Percentiles rank a stretch among this genome's conserved stretches.
Evolutionary conservation across 2,888 invertebrate species (phyloP).

Genomic region (Drosophila imparisetae): DNA sequence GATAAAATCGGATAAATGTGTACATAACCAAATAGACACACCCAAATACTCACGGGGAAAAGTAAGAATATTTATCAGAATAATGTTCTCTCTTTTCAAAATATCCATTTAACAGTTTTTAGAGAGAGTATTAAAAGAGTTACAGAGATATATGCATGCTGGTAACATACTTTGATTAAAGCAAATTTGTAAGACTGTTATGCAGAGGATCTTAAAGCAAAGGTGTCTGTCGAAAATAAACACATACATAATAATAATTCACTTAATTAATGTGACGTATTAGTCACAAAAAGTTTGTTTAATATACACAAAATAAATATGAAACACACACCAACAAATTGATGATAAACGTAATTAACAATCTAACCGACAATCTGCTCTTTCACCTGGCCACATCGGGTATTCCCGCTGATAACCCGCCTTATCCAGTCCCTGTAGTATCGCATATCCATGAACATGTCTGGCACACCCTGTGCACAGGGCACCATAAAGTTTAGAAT

Average conservation of each 20-base stretch:
- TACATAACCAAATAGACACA: background rate
- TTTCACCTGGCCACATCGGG: slow-evolving; percentile 37
- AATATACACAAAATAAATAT: background rate
- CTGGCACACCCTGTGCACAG: slow-evolving; percentile 82
- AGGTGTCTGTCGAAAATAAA: background rate
- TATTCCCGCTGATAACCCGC: slow-evolving; percentile 58
- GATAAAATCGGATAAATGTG: background rate
- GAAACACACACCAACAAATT: background rate
- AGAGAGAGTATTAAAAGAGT: background rate
- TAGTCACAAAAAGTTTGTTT: background rate
- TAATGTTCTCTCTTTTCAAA: background rate
- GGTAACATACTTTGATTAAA: background rate
- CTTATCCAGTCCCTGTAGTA: slow-evolving; percentile 83
- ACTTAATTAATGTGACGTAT: background rate
- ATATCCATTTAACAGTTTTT: background rate
- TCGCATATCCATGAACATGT: slow-evolving; percentile 81
- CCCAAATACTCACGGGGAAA: no score
- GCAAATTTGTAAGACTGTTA: background rate
- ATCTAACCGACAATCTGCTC: slow-evolving; percentile 36
- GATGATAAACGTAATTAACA: no score
- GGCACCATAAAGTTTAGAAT: slow-evolving; percentile 83
- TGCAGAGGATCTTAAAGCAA: no score
- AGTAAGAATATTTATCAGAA: background rate
- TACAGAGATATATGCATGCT: background rate
- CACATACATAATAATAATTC: background rate